Evolutionary conservation across 2,113 vertebrate species (phyloP).

Genomic region (Nymphicus hollandicus): DNA sequence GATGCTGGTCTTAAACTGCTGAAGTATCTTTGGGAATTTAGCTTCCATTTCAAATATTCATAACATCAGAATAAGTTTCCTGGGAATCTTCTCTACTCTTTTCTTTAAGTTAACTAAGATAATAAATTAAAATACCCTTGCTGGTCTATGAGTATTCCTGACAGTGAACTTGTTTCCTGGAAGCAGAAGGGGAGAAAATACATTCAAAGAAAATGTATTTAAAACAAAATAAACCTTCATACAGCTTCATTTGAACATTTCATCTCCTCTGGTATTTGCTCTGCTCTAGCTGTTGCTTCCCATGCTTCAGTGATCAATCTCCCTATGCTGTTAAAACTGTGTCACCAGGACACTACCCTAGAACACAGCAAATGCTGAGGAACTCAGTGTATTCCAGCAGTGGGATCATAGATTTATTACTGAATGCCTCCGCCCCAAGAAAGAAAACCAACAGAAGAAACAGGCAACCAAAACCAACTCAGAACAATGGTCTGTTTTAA

Average conservation of each 20-base stretch:
- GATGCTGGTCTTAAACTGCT: background rate
- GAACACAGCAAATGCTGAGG: background rate
- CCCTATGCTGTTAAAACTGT: background rate
- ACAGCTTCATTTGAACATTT: background rate
- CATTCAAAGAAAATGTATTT: constrained; percentile 44
- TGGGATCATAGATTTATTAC: background rate
- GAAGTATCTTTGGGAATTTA: background rate
- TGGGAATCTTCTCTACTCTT: background rate
- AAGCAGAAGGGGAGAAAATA: constrained; percentile 39
- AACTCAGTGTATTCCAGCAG: background rate
- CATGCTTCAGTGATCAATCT: background rate
- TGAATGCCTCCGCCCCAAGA: background rate
- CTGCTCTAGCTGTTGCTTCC: background rate
- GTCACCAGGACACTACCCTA: background rate
- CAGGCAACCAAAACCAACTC: background rate
- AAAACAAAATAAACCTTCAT: constrained; percentile 38
- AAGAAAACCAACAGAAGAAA: background rate
- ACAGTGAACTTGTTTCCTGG: constrained; percentile 40
- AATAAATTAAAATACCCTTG: background rate
- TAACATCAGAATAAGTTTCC: constrained; percentile 27
- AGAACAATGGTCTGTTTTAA: background rate
- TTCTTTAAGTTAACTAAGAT: background rate
- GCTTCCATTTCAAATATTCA: constrained; percentile 30
- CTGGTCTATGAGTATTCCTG: background rate
- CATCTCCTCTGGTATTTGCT: background rate